Base-by-base conservation (phyloP, 2,797 vertebrate genomes). In the Caiman crocodilus region DNA sequence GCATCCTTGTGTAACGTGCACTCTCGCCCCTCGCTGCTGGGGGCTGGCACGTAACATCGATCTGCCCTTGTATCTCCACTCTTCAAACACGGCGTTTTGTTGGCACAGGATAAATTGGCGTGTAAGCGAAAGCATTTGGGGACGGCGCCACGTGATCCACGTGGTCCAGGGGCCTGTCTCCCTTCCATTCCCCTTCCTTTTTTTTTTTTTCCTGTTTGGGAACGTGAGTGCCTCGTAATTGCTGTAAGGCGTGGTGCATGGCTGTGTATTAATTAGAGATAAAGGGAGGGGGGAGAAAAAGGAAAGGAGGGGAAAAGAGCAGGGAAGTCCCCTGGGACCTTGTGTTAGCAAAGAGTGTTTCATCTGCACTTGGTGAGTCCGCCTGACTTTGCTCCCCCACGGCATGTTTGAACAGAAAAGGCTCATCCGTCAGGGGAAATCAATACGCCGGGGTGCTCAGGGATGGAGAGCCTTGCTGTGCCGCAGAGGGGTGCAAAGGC, bases 261-360 rank as follows among this genome's bases (percentile, higher is more conserved):
- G 50, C 59, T 89, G 76, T n/a, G 9, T 35, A 88, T 88, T 61
- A 82, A 93, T 90, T 89, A 84, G 82, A 75, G 79, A 76, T 87
- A 81, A 65, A 73, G 83, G 18, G 16, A 14, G 28, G 79, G 21
- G 59, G 30, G 78, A 63, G 63, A 32, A 10, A 20, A 55, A 21
- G 63, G 3, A 77, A 3, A 79, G 59, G 9, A 6, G 3, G 57
- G 25, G 7, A 6, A 69, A 56, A 32, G 16, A n/a, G 16, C 18
- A 20, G 5, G 17, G 14, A 26, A 26, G 42, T 73, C 88, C 28
- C n/a, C 11, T 58, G 32, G 65, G 76, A 92, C 55, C 42, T 50
- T 13, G 20, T 60, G 76, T 82, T 14, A 77, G 71, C 71, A 87
- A 35, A 4, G 80, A 71, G 50, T 75, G 56, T 71, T 85, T 63